phyloP scores from a whole-genome alignment of 2,797 vertebrate species.

The Prionace glauca region DNA sequence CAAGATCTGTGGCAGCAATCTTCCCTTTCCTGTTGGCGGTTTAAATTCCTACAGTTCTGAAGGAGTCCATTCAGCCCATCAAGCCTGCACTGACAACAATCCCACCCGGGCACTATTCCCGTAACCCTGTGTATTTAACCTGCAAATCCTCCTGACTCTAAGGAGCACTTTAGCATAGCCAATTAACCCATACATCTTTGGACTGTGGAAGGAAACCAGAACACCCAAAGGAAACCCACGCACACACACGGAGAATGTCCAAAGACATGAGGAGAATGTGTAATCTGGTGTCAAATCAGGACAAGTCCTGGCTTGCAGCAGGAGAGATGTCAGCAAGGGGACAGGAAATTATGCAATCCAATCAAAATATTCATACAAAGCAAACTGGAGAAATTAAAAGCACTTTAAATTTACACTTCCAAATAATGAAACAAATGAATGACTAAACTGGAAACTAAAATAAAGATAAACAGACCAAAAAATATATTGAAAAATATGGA shows the following conservation, averaged over 20 bases:
- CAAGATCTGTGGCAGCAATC: background rate
- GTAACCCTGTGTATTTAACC: too few species aligned
- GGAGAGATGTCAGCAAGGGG: background rate
- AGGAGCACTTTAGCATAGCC: too few species aligned
- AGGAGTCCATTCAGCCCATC: too few species aligned
- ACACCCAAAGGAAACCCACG: too few species aligned
- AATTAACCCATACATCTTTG: too few species aligned
- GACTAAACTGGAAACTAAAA: background rate
- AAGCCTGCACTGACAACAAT: too few species aligned
- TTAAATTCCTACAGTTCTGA: too few species aligned
- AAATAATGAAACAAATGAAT: background rate
- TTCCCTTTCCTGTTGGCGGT: background rate
- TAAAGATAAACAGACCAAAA: background rate
- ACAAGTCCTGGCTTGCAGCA: background rate
- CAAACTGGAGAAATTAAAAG: background rate
- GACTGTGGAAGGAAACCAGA: too few species aligned
- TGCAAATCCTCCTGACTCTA: too few species aligned
- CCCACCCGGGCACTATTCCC: too few species aligned
- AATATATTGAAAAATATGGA: background rate
- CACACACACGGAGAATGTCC: too few species aligned
- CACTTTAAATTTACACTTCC: background rate
- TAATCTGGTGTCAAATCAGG: background rate
- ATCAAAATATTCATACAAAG: background rate
- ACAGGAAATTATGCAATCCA: background rate
- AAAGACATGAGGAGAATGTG: too few species aligned